A percentile compares a stretch with the other conserved stretches of the same genome.
Conservation (phyloP, 2,797 vertebrate genomes). For the Danio jaintianensis region DNA sequence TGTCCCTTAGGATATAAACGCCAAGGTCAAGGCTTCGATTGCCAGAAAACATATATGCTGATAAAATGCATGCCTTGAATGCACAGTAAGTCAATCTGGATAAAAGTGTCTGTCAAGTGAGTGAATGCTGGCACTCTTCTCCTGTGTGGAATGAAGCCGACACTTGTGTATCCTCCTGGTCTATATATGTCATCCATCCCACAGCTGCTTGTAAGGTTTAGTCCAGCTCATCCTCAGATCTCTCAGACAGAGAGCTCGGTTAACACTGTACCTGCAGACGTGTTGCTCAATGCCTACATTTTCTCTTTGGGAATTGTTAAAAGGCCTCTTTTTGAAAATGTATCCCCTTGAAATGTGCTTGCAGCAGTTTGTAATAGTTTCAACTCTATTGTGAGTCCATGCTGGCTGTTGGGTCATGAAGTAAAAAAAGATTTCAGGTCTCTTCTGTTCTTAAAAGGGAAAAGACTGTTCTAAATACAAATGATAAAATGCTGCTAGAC, state of each 20-base stretch:
- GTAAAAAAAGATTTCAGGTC: not conserved
- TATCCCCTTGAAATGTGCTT: slow-evolving; percentile 25
- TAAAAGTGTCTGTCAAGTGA: slow-evolving; percentile 12
- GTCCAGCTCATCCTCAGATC: slow-evolving; percentile 27
- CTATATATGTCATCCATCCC: slow-evolving; percentile 11
- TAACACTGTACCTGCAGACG: not conserved
- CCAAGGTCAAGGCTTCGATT: slow-evolving; percentile 9
- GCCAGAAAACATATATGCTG: not conserved
- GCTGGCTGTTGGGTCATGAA: slow-evolving; percentile 4
- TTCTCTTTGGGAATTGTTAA: slow-evolving; percentile 5
- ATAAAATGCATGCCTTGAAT: slow-evolving; percentile 4
- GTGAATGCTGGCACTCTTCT: not conserved
- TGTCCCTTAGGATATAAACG: not conserved
- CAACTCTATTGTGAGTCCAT: not conserved
- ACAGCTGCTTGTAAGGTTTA: slow-evolving; percentile 27
- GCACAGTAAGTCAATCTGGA: slow-evolving; percentile 5
- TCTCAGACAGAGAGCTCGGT: not conserved
- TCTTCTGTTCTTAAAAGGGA: not conserved
- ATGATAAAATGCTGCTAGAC: not conserved
- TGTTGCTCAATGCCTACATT: not conserved
- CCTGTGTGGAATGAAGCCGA: not conserved
- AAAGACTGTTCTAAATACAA: not conserved
- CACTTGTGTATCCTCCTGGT: not conserved
- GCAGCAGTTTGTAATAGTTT: not conserved
- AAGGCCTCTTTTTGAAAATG: slow-evolving; percentile 24